Evolutionary conservation across 2,797 vertebrate species (phyloP).

Genomic region (Micromesistius poutassou): DNA sequence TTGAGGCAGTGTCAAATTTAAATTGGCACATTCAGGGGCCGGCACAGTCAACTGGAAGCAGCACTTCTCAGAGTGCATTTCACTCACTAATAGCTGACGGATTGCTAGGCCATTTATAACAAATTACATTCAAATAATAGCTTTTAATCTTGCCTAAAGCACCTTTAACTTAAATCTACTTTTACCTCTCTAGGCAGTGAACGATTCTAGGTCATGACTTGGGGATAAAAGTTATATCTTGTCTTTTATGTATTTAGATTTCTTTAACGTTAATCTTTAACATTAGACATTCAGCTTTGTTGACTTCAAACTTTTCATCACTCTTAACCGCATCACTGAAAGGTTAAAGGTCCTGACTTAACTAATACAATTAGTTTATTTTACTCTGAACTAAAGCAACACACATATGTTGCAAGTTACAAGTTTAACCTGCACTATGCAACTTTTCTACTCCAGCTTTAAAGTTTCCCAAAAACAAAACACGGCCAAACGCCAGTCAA

Average conservation of each 20-base stretch:
- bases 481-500: not conserved
- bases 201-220: not conserved
- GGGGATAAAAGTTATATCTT: not conserved
- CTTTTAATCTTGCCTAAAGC: not conserved
- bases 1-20: not conserved
- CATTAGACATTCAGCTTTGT: too few species aligned
- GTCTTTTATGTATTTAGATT: not conserved
- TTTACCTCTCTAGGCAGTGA: not conserved
- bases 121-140: not conserved
- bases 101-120: too few species aligned
- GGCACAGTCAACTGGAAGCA: not conserved
- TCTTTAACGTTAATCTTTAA: too few species aligned
- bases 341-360: not conserved
- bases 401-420: too few species aligned
- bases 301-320: not conserved
- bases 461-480: too few species aligned
- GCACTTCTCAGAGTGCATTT: not conserved
- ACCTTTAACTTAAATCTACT: not conserved
- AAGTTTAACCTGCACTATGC: too few species aligned
- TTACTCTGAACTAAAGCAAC: not conserved
- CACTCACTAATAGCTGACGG: not conserved
- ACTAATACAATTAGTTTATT: not conserved
- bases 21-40: not conserved
- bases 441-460: too few species aligned
- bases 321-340: not conserved